phyloP scores from a whole-genome alignment of 2,113 vertebrate genomes.

The Xiphophorus couchianus region DNA sequence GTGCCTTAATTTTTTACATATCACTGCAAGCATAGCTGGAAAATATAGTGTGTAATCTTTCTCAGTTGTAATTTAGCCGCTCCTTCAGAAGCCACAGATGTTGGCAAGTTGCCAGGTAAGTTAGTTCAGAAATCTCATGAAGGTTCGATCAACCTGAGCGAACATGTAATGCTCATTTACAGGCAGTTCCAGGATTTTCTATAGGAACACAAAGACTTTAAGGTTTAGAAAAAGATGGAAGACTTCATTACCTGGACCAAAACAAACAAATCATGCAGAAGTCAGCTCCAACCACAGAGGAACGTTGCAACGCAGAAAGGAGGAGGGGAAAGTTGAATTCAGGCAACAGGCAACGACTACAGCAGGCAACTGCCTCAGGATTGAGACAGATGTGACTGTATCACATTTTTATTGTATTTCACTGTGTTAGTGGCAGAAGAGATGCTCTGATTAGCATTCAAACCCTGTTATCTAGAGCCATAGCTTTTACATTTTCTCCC shows the following conservation, averaged over 20 bases:
- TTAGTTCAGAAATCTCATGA: no score
- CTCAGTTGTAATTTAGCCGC: no score
- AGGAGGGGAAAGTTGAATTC: not conserved
- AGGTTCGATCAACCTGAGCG: no score
- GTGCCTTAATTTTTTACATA: no score
- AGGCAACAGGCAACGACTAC: not conserved
- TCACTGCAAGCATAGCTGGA: no score
- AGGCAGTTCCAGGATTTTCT: not conserved
- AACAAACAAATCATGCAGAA: not conserved
- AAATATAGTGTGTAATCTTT: no score
- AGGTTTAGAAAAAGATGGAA: not conserved
- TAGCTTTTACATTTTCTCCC: not conserved
- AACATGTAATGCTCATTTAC: no score
- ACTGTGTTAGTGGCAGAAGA: not conserved
- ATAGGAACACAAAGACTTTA: not conserved
- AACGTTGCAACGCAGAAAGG: not conserved
- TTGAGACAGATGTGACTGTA: not conserved
- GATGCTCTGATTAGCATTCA: not conserved
- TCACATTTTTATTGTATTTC: not conserved
- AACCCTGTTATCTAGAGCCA: not conserved
- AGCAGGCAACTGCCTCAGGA: not conserved
- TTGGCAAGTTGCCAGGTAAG: no score
- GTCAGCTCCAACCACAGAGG: not conserved
- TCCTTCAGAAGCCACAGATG: no score
- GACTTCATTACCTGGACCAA: not conserved